phyloP scores from a whole-genome alignment of 2,797 vertebrate species.

The Alca torda region DNA sequence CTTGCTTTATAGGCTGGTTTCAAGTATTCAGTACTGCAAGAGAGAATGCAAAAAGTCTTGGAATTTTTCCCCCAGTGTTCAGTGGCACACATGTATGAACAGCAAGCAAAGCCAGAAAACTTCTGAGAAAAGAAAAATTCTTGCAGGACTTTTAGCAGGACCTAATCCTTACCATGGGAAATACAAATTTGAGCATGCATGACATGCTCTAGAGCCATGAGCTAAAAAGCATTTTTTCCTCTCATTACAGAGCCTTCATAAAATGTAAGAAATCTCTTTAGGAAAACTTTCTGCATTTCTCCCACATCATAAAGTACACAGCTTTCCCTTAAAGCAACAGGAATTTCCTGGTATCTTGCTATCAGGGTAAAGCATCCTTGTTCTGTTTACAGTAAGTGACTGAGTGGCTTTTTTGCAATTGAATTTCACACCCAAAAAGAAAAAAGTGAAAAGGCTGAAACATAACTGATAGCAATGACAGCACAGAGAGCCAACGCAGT shows the following conservation, averaged over 20 bases:
- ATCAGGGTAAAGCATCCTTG: not conserved
- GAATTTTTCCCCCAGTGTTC: not conserved
- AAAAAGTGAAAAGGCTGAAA: not conserved
- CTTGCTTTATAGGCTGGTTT: not conserved
- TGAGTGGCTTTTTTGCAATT: not conserved
- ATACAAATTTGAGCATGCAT: not conserved
- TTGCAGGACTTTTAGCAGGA: not conserved
- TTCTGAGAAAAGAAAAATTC: not conserved
- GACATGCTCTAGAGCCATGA: not conserved
- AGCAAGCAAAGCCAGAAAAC: not conserved
- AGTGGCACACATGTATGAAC: not conserved
- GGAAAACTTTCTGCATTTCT: not conserved
- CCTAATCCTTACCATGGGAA: not conserved
- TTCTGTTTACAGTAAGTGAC: not conserved
- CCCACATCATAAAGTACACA: not conserved
- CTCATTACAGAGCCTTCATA: not conserved
- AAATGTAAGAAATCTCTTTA: not conserved
- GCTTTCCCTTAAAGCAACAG: not conserved
- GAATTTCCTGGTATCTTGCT: not conserved
- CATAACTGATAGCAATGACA: not conserved
- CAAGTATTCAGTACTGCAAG: not conserved
- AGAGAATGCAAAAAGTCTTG: not conserved
- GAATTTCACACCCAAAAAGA: not conserved
- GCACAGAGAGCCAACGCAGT: not conserved
- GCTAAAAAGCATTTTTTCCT: not conserved